Conservation (phyloP, 2,797 vertebrate genomes). For the Lagocephalus sceleratus region DNA sequence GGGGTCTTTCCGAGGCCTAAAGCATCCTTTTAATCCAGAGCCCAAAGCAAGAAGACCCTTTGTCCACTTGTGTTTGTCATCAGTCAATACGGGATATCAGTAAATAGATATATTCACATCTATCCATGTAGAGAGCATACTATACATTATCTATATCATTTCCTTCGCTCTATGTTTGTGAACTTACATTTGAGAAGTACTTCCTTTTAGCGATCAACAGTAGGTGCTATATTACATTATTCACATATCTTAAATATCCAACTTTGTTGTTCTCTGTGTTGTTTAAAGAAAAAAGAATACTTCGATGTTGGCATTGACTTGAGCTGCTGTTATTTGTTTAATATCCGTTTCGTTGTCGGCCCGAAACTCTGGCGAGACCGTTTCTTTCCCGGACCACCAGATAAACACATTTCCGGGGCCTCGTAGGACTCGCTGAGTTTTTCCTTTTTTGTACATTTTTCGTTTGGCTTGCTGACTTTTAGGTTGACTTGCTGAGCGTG, state of each 20-base stretch:
- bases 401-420: constrained; percentile 66
- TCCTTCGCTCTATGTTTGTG: constrained; percentile 79
- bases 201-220: constrained; percentile 99
- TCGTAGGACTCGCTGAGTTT: constrained; percentile 76
- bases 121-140: constrained; percentile 81
- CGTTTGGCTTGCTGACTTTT: constrained; percentile 82
- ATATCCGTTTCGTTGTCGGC: constrained; percentile 76
- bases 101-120: constrained; percentile 86
- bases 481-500: constrained; percentile 95
- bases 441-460: constrained; percentile 33
- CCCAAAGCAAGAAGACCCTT: constrained; percentile 99
- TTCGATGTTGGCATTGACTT: constrained; percentile 86
- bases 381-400: constrained; percentile 67
- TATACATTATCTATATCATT: constrained; percentile 79
- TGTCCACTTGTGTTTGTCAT: constrained; percentile 95
- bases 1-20: constrained; percentile 91
- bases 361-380: constrained; percentile 69
- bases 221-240: constrained; percentile 99
- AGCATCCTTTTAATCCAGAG: constrained; percentile 98
- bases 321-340: constrained; percentile 82
- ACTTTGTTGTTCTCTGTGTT: constrained; percentile 98
- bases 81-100: constrained; percentile 94
- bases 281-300: constrained; percentile 82
- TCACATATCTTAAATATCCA: constrained; percentile 99
- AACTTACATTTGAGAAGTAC: constrained; percentile 87